Base-by-base conservation (phyloP, 2,797 vertebrate genomes). In the Linurgus olivaceus region DNA sequence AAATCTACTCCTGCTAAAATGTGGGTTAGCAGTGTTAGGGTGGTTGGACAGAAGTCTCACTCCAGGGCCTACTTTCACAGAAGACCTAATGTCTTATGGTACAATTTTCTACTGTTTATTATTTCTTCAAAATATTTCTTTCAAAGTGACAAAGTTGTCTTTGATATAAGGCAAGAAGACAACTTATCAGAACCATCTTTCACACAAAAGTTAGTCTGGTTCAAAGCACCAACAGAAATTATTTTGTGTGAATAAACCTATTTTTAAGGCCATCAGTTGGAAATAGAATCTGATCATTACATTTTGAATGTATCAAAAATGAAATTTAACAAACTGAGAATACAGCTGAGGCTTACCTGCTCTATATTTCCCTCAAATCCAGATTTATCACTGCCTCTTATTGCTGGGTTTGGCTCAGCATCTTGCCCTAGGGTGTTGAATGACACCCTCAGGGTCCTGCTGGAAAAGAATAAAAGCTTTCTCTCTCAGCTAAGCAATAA, bases 381-480 rank as follows among this genome's bases (percentile, higher is more conserved):
- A 58, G 35, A 82, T 71, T 86, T 92, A 51, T 54, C 61, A 5
- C 45, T 58, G 65, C 62, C 61, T 87, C 24, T 42, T 67, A 2
- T 38, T 82, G 66, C 54, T 55, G 58, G 81, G 54, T 72, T 93
- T 15, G 14, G 89, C 54, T 91, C 91, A 86, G 51, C 29, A 51
- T 65, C 66, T 86, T 93, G 73, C 76, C 76, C 40, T n/a, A 28
- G 48, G 58, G 54, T 88, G 75, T 66, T 90, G 66, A 96, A 96
- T 73, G 78, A 91, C 82, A 91, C 70, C 26, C 85, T 83, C 70
- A 83, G 89, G 87, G 37, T 94, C 58, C 70, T 86, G 58, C 85
- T 95, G 86, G 90, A 94, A 93, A 84, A 80, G 67, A 91, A 93
- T 82, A 76, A 95, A 96, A 95, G 86, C 50, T 86, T 86, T 85